These are phyloP conservation scores for Stenodera caucasica DNA, from an alignment of 2,888 invertebrate species.

Conservation along the genomic window DNA sequence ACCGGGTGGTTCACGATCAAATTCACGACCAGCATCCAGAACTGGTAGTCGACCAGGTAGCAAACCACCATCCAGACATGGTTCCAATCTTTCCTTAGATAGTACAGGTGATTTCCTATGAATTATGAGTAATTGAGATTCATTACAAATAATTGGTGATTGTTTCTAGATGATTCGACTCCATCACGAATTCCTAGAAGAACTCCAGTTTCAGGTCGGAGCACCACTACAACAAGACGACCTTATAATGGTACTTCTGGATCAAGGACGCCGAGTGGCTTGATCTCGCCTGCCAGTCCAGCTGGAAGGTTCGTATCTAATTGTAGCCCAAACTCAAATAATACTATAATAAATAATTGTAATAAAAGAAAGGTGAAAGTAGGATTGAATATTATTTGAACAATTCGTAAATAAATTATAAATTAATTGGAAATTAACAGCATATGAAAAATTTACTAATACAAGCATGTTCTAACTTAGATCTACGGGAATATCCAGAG, in stretches of 20 bases:
- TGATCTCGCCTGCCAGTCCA: constrained; percentile 71
- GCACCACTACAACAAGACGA: constrained; percentile 59
- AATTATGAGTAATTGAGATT: too few relatives aligned
- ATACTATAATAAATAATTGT: background rate
- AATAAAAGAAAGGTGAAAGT: background rate
- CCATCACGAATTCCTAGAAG: constrained; percentile 83
- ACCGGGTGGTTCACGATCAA: constrained; percentile 72
- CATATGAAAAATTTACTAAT: constrained; percentile 36
- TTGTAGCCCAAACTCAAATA: background rate
- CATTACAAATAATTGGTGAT: background rate
- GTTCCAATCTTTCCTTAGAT: constrained; percentile 87
- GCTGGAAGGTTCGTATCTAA: constrained; percentile 66
- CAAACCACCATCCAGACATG: constrained; percentile 91
- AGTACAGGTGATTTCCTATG: constrained; percentile 68
- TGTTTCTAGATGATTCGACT: constrained; percentile 69
- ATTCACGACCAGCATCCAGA: constrained; percentile 80
- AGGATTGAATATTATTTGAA: background rate
- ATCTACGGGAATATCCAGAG: constrained; percentile 79
- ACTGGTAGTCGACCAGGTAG: constrained; percentile 85
- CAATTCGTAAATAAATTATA: background rate
- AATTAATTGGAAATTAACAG: constrained; percentile 2
- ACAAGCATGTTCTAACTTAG: constrained; percentile 53
- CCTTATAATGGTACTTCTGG: constrained; percentile 54
- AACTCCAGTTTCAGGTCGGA: constrained; percentile 60
- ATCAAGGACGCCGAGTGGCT: constrained; percentile 74